Evolutionary conservation across 2,797 vertebrate genomes (phyloP), one percentile per base, ranked within the genome.

Genomic region (Chaunax sp.): DNA sequence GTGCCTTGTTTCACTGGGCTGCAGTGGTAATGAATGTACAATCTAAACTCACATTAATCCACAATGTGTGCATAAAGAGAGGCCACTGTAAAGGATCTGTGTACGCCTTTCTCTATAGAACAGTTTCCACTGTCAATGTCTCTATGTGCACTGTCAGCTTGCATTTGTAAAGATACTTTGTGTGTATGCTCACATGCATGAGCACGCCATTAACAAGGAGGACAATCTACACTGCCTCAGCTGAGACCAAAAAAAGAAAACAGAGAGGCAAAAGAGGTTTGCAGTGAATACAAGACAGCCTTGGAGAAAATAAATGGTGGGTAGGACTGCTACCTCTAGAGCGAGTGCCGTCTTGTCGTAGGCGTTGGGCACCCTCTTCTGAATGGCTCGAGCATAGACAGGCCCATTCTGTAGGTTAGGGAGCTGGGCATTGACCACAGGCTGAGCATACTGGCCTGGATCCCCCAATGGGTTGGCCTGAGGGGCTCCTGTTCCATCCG

Each of bases 321-420:
- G 49, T 22, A 44, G 64, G 10, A 13, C 87, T 87, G 87, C 92
- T 98, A 99, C 98, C 97, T 99, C 98, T 89, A 99, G 95, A 93
- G 98, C 95, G 77, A 99, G 96, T 78, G 98, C 98, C 25, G 98
- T 99, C 95, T 98, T 99, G 95, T 99, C 98, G 83, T 99, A 99
- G 86, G 98, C 97, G 90, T 99, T 99, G 89, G 98, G 98, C 85
- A 99, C 98, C 92, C 98, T 96, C 94, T 98, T 99, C 96, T 99
- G 98, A 93, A 98, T 95, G 80, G 96, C 97, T 85, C 97, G 95
- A 76, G 97, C 98, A 78, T 93, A 97, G 84, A 99, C 98, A 1
- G 98, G 98, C 81, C 98, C 98, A 63, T 99, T 98, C 94, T 98
- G 97, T 81, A 99, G 95, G 93, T 98, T 98, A 78, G 98, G 98